Conservation (phyloP, 2,888 invertebrate species). For the Meloe dianella region DNA sequence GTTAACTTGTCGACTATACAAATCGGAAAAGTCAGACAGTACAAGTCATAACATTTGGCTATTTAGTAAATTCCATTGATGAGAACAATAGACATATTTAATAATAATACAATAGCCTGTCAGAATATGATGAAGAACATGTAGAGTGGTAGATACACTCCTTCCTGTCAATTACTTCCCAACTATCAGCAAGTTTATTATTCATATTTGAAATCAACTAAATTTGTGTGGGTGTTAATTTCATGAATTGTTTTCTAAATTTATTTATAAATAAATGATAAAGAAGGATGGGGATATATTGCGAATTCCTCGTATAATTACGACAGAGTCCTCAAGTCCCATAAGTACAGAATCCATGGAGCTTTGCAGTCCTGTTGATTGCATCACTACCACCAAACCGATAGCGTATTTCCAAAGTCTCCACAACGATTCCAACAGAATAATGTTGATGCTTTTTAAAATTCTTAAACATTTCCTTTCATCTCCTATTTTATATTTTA, state of each 20-base stretch:
- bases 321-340: conserved; percentile 31
- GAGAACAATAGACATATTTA: conserved; percentile 38
- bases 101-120: conserved; percentile 37
- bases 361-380: conserved; percentile 34
- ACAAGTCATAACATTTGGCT: conserved; percentile 19
- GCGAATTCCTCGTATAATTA: conserved; percentile 36
- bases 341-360: conserved; percentile 27
- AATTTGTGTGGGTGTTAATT: conserved; percentile 8
- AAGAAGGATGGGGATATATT: conserved; percentile 27
- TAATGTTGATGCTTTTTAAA: neutral
- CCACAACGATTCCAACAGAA: conserved; percentile 3
- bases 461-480: neutral
- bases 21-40: conserved; percentile 3
- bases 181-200: conserved; percentile 27
- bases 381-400: conserved; percentile 21
- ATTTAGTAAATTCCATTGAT: conserved; percentile 24
- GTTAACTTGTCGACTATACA: conserved; percentile 17
- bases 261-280: conserved; percentile 1
- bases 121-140: conserved; percentile 35
- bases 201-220: conserved; percentile 17
- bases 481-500: neutral
- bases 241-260: neutral
- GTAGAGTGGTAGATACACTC: conserved; percentile 36
- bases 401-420: conserved; percentile 26
- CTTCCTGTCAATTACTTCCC: conserved; percentile 34